These are phyloP conservation scores for Ceratina calcarata DNA, from an alignment of 1,140 invertebrate species.

Conservation along the genomic window DNA sequence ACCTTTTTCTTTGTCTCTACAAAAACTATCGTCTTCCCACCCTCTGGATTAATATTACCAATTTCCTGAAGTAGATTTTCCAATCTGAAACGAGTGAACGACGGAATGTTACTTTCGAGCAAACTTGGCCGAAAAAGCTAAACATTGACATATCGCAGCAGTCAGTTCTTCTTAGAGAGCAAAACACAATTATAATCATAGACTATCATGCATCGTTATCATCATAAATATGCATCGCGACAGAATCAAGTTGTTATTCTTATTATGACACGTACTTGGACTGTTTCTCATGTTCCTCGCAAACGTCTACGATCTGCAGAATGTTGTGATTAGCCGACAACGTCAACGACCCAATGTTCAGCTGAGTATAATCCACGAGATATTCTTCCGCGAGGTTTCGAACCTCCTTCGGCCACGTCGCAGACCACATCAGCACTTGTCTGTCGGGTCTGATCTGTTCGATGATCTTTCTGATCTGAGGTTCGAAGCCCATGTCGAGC, in stretches of 20 bases:
- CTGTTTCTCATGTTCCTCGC: conserved; percentile 94
- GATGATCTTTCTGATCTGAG: conserved; percentile 98
- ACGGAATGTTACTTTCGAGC: neutral
- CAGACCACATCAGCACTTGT: conserved; percentile 97
- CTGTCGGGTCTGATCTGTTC: conserved; percentile 93
- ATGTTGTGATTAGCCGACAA: conserved; percentile 99
- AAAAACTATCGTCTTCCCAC: conserved; percentile 97
- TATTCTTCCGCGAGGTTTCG: conserved; percentile 97
- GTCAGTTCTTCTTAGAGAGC: conserved; percentile 87
- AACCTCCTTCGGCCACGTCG: conserved; percentile 99
- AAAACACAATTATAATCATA: conserved; percentile 70
- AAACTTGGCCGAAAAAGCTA: conserved; percentile 26
- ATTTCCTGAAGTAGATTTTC: conserved; percentile 94
- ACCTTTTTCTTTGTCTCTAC: conserved; percentile 98
- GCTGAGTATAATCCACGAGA: conserved; percentile 95
- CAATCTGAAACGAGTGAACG: conserved; percentile 82
- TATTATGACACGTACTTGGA: conserved; percentile 82
- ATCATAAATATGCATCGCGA: conserved; percentile 58
- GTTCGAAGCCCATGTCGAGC: conserved; percentile 99
- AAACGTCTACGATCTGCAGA: conserved; percentile 97
- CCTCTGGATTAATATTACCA: conserved; percentile 90
- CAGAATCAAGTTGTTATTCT: conserved; percentile 15
- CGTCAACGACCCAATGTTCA: conserved; percentile 97
- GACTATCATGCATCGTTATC: conserved; percentile 67
- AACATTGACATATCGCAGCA: conserved; percentile 22